phyloP scores from a whole-genome alignment of 1,140 invertebrate genomes.

The Sarcophaga peregrina region DNA sequence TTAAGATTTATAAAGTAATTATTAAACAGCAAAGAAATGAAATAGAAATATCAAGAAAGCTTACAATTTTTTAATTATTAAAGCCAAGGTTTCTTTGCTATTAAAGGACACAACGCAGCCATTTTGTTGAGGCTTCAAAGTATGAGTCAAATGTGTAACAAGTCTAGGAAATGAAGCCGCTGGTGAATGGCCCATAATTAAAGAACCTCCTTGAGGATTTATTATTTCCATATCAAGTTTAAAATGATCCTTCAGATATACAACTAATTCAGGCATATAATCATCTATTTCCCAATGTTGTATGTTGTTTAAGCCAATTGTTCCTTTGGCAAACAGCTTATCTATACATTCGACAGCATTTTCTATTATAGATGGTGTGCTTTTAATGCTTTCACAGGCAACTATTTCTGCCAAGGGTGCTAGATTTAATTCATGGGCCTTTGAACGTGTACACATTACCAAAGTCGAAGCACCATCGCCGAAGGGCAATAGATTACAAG shows the following conservation, averaged over 20 bases:
- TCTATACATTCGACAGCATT: not conserved
- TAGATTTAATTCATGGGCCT: conserved; percentile 78
- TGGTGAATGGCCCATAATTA: conserved; percentile 97
- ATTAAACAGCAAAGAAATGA: not conserved
- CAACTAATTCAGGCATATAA: conserved; percentile 90
- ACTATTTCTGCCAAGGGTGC: conserved; percentile 90
- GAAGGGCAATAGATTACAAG: not conserved
- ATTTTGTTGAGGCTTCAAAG: conserved; percentile 86
- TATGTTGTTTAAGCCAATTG: not conserved
- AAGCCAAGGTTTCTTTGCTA: conserved; percentile 39
- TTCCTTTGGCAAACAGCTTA: not conserved
- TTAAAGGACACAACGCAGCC: conserved; percentile 76
- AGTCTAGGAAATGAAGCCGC: conserved; percentile 97
- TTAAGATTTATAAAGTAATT: not conserved
- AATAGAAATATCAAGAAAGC: conserved; percentile 1
- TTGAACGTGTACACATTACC: conserved; percentile 82
- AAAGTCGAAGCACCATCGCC: conserved; percentile 91
- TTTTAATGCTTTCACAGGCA: conserved; percentile 91
- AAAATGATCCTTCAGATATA: conserved; percentile 89
- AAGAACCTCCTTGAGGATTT: conserved; percentile 95
- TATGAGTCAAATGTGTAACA: conserved; percentile 88
- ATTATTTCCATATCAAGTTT: conserved; percentile 87
- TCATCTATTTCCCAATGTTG: conserved; percentile 95
- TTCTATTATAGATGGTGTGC: conserved; percentile 93
- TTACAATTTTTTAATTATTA: conserved; percentile 54